A percentile compares a stretch with the other conserved stretches of the same genome.
Evolutionary conservation across 23 tunicate species (phyloP).

Genomic region (Phallusia fumigata): DNA sequence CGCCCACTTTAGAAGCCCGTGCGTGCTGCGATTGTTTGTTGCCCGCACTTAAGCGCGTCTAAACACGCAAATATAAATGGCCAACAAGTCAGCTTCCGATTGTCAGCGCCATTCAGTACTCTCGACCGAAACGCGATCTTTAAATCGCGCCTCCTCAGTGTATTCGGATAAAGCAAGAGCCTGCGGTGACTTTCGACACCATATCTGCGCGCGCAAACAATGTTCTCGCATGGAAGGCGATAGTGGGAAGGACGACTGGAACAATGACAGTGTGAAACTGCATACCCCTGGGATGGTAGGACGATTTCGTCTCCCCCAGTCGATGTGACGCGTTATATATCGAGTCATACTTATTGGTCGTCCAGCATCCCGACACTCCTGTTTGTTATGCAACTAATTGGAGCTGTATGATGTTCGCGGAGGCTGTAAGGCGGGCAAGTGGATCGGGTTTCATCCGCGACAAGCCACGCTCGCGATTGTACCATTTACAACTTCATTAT

Average conservation of each 20-base stretch:
- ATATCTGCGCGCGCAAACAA: constrained; percentile 12
- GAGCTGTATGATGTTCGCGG: not conserved
- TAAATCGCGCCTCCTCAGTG: not conserved
- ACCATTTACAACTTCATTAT: constrained; percentile 20
- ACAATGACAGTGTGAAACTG: constrained; percentile 27
- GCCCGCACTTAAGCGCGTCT: constrained; percentile 11
- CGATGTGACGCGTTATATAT: constrained; percentile 21
- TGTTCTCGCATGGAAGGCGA: not conserved
- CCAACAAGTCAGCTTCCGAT: not conserved
- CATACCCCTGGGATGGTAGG: constrained; percentile 38
- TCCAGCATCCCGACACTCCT: not conserved
- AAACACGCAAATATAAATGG: constrained; percentile 3
- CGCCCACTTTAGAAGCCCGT: not conserved
- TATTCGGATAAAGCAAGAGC: constrained; percentile 4
- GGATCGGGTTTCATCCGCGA: not conserved
- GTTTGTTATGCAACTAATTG: not conserved
- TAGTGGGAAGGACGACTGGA: not conserved
- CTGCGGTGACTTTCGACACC: constrained; percentile 13
- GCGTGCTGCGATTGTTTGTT: not conserved
- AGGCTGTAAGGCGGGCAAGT: not conserved
- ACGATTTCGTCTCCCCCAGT: constrained; percentile 28
- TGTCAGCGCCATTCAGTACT: not conserved
- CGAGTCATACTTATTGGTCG: not conserved
- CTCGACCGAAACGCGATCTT: not conserved
- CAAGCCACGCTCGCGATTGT: not conserved